Base-by-base conservation (phyloP, 2,113 vertebrate species). In the Peromyscus maniculatus region DNA sequence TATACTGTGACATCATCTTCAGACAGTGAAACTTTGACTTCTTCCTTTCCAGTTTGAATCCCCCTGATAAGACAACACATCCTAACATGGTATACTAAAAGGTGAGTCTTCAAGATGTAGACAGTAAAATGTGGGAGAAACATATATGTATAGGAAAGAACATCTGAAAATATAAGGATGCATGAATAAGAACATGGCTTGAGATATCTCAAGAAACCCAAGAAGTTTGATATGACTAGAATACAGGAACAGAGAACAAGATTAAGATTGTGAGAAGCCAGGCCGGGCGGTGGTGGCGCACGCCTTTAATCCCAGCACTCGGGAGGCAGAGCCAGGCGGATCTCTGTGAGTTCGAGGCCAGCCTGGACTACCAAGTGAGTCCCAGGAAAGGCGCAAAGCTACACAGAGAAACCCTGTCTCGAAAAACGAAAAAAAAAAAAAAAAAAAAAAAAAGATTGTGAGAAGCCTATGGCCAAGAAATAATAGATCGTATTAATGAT, bases 11-110 rank as follows among this genome's bases (percentile, higher is more conserved):
- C 9, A 59, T 59, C 57, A 59, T 59, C 57, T 59, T 59, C 57
- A 16, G 16, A 59, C 4, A 59, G 57, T 59, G 13, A 59, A 17
- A 59, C 16, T 59, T 59, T 59, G 57, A 59, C 13, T 59, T 64
- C 62, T 64, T 64, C 22, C 7, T 64, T 64, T 64, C 21, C 62
- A 64, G 21, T 64, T 64, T 64, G 22, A 64, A 64, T 64, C 22
- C 7, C 22, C 7, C 62, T 26, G 36, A 77, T 71, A 66, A 55
- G 28, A 72, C 55, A 67, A 67, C 4, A 2, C 43, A 92, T 74
- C 46, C 69, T 71, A 94, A 86, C 7, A n/a, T 82, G 33, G 95
- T 74, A 8, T 80, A 62, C 26, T 72, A 24, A 91, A 93, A 96
- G 9, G 55, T 43, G 10, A 16, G 5, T 95, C 66, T 94, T 93